Percentiles rank a stretch among this genome's conserved stretches.
Evolutionary conservation across 2,797 vertebrate genomes (phyloP).

Genomic region (Parauchenoglanis punctatus): DNA sequence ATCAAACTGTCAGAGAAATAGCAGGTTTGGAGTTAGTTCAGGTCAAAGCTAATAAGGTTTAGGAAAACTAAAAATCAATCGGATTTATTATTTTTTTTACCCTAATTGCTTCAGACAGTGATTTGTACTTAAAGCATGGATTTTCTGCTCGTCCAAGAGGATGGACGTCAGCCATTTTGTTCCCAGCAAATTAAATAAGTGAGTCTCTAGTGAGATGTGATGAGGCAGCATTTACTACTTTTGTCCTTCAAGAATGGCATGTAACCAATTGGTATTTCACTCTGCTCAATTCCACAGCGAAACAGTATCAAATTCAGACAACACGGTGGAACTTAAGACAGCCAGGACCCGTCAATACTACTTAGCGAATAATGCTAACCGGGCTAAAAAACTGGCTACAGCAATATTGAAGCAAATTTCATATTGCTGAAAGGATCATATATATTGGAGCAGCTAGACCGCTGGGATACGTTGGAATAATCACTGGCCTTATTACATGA

Average conservation of each 20-base stretch:
- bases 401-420: conserved; percentile 27
- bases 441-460: neutral
- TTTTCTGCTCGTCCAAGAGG: neutral
- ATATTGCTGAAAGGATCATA: conserved; percentile 20
- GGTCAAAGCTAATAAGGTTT: neutral
- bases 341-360: conserved; percentile 11
- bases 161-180: conserved; percentile 19
- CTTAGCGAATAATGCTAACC: conserved; percentile 34
- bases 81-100: neutral
- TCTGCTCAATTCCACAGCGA: conserved; percentile 39
- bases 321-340: conserved; percentile 36
- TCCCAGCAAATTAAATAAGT: conserved; percentile 22
- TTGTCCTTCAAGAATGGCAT: conserved; percentile 46
- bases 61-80: neutral
- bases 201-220: conserved; percentile 13
- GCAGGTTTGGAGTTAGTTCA: neutral
- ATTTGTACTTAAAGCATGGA: neutral
- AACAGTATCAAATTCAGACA: conserved; percentile 47
- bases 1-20: neutral
- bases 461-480: neutral
- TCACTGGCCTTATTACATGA: conserved; percentile 6
- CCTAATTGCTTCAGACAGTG: neutral
- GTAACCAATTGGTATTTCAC: conserved; percentile 45
- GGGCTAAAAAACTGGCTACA: conserved; percentile 30
- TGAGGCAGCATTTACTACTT: conserved; percentile 28